Evolutionary conservation across 2,797 vertebrate species (phyloP).

Genomic region (Neosalanx taihuensis): DNA sequence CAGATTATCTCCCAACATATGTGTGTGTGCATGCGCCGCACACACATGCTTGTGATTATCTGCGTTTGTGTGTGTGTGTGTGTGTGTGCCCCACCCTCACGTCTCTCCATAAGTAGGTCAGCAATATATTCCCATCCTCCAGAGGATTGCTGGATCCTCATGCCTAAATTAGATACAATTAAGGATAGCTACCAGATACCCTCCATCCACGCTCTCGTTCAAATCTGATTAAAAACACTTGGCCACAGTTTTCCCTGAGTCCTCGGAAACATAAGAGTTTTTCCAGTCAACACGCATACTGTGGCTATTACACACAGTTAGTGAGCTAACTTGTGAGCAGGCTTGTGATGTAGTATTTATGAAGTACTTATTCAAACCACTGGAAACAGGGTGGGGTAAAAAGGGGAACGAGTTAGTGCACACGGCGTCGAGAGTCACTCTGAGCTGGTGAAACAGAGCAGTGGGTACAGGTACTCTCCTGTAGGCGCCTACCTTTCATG

Average conservation of each 20-base stretch:
- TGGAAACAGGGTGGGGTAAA: not conserved
- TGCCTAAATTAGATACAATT: conserved; percentile 38
- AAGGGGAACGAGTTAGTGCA: not conserved
- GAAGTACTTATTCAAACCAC: conserved; percentile 5
- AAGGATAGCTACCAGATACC: conserved; percentile 19
- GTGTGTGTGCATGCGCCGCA: not conserved
- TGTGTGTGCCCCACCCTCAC: conserved; percentile 15
- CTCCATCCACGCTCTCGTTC: conserved; percentile 15
- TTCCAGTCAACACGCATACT: conserved; percentile 3
- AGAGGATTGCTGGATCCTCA: conserved; percentile 28
- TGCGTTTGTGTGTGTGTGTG: conserved; percentile 9
- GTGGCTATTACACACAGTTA: conserved; percentile 18
- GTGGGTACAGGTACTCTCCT: too few relatives aligned
- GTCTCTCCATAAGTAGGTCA: conserved; percentile 43
- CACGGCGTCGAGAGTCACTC: not conserved
- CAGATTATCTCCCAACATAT: not conserved
- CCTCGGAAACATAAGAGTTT: not conserved
- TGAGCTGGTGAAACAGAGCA: too few relatives aligned
- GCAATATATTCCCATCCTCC: conserved; percentile 27
- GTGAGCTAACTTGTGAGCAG: not conserved
- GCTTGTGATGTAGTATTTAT: conserved; percentile 23
- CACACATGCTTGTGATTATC: not conserved
- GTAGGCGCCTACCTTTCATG: too few relatives aligned
- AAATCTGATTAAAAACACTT: conserved; percentile 34
- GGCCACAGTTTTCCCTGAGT: conserved; percentile 16